Evolutionary conservation across 30 jellyfish, hydroid and myxozoan species (phyloP).

Genomic region (Nemopilema nomurai): DNA sequence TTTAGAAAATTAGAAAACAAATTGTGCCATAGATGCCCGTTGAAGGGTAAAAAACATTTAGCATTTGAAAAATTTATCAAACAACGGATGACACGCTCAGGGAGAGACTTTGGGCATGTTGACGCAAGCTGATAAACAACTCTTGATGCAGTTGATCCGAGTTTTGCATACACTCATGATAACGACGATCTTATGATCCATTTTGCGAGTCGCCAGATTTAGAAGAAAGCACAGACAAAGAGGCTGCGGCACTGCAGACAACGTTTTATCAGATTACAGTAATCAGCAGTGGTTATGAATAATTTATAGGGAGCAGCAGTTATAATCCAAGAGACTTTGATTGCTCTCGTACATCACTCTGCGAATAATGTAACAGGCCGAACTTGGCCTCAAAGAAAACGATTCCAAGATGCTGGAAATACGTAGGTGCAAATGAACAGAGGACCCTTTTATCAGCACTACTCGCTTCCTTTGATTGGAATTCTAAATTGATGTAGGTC

Average conservation of each 20-base stretch:
- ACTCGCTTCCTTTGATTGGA: no score
- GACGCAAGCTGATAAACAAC: slow-evolving; percentile 11
- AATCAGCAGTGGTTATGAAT: slow-evolving; percentile 22
- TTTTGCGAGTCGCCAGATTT: slow-evolving; percentile 55
- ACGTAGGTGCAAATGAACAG: not conserved
- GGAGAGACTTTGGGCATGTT: slow-evolving; percentile 6
- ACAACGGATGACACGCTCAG: not conserved
- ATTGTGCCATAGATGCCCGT: no score
- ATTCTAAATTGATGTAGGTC: no score
- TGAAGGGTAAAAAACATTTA: no score
- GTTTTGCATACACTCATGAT: slow-evolving; percentile 8
- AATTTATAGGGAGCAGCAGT: slow-evolving; percentile 2
- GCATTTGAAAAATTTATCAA: no score
- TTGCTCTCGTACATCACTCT: not conserved
- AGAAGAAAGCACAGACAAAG: slow-evolving; percentile 19
- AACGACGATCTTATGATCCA: slow-evolving; percentile 44
- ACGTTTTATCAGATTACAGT: slow-evolving; percentile 21
- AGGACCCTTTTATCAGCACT: not conserved
- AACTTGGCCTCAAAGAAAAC: not conserved
- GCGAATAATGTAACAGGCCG: not conserved
- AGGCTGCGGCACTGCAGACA: slow-evolving; percentile 24
- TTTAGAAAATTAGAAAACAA: no score
- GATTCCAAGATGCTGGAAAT: not conserved
- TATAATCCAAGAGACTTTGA: slow-evolving; percentile 10
- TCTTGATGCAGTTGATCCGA: not conserved